A percentile compares a stretch with the other conserved stretches of the same genome.
Evolutionary conservation across 2,888 invertebrate species (phyloP).

Genomic region (Euphydryas editha): DNA sequence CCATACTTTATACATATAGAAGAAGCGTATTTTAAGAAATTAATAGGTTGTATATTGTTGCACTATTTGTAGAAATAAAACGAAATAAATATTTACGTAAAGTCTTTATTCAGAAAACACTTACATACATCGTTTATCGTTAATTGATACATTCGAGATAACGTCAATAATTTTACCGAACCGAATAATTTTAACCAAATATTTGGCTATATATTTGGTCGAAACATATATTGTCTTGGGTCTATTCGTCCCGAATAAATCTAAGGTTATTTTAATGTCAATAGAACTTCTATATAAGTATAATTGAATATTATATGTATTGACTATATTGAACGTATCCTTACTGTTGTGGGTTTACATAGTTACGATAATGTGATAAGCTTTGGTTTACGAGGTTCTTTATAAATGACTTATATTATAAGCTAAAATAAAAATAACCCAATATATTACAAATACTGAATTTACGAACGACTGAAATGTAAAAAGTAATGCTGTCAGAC

Average conservation of each 20-base stretch:
- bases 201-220: conserved; percentile 77
- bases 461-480: conserved; percentile 19
- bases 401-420: conserved; percentile 28
- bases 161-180: conserved; percentile 63
- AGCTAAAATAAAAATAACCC: conserved; percentile 28
- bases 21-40: not conserved
- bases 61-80: not conserved
- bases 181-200: conserved; percentile 71
- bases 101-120: conserved; percentile 79
- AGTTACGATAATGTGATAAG: conserved; percentile 30
- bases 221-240: conserved; percentile 75
- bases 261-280: conserved; percentile 38
- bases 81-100: conserved; percentile 58
- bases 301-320: conserved; percentile 31
- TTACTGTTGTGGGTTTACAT: conserved; percentile 16
- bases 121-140: conserved; percentile 59
- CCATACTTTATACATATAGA: too few species aligned
- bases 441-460: conserved; percentile 33
- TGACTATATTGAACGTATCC: conserved; percentile 27
- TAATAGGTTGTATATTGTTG: not conserved
- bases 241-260: conserved; percentile 37
- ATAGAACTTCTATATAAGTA: conserved; percentile 35
- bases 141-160: conserved; percentile 73
- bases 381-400: conserved; percentile 39
- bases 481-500: conserved; percentile 46